Percentiles rank a stretch among this genome's conserved stretches.
phyloP scores from a whole-genome alignment of 2,797 vertebrate genomes.

The Aphelocoma californica region DNA sequence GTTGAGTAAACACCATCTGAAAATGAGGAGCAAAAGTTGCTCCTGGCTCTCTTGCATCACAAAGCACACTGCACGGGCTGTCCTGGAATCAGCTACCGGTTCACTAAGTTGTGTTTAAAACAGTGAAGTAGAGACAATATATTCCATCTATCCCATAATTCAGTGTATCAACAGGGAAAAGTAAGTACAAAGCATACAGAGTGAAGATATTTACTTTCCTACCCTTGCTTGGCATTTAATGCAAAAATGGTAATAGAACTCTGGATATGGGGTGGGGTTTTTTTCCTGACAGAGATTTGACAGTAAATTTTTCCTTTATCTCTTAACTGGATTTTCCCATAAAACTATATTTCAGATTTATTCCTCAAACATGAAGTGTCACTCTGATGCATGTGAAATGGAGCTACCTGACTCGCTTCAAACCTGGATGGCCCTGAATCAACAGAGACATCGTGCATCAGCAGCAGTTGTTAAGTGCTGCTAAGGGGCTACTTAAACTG shows the following conservation, averaged over 20 bases:
- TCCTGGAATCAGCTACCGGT: neutral
- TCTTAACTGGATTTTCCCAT: neutral
- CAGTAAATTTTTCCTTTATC: neutral
- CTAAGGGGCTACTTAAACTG: neutral
- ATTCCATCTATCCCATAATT: neutral
- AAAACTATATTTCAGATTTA: neutral
- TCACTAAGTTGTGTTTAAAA: neutral
- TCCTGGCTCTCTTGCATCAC: neutral
- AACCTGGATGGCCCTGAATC: neutral
- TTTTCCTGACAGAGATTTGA: neutral
- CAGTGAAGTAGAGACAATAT: neutral
- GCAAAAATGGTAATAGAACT: neutral
- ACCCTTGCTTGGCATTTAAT: neutral
- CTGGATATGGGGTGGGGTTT: neutral
- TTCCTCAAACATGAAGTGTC: neutral
- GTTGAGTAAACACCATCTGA: neutral
- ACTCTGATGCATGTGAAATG: neutral
- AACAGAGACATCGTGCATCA: neutral
- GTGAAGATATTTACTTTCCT: neutral
- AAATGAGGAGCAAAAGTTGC: neutral
- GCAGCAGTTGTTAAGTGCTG: neutral
- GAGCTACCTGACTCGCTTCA: neutral
- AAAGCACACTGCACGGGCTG: neutral
- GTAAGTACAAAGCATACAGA: neutral
- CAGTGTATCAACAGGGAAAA: neutral